A percentile compares a stretch with the other conserved stretches of the same genome.
These are phyloP conservation scores for Noctilio leporinus DNA, from an alignment of 2,113 vertebrate genomes.

Conservation along the genomic window DNA sequence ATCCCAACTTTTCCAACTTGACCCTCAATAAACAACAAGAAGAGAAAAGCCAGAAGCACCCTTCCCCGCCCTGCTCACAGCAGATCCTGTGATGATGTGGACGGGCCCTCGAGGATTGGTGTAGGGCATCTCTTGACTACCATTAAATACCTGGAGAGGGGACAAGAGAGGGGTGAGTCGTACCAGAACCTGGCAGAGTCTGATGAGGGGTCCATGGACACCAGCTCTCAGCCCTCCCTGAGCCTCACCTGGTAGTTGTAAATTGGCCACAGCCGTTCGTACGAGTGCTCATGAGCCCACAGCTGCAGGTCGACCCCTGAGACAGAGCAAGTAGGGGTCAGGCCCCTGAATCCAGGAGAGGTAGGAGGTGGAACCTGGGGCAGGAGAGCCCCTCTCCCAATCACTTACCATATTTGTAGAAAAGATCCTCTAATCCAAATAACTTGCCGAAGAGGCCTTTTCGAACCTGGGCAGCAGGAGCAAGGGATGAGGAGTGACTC, in stretches of 20 bases:
- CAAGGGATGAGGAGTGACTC: background rate
- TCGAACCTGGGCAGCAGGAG: conserved; percentile 50
- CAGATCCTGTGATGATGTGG: conserved; percentile 90
- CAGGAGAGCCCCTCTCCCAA: background rate
- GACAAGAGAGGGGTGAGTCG: fast-evolving
- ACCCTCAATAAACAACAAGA: too few species aligned
- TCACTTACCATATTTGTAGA: conserved; percentile 74
- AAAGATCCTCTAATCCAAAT: conserved; percentile 73
- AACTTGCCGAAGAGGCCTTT: conserved; percentile 57
- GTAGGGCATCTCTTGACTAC: conserved; percentile 83
- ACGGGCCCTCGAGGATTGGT: conserved; percentile 86
- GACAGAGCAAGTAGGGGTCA: background rate
- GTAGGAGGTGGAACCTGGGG: background rate
- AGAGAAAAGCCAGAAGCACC: background rate
- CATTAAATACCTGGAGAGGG: conserved; percentile 83
- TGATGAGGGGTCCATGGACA: background rate
- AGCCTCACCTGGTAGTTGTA: conserved; percentile 84
- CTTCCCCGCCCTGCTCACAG: conserved; percentile 77
- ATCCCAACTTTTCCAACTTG: background rate
- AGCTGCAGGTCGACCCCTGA: conserved; percentile 88
- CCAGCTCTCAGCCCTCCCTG: background rate
- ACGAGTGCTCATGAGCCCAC: conserved; percentile 92
- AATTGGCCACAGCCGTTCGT: conserved; percentile 89
- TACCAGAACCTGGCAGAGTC: fast-evolving
- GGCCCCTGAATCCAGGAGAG: background rate